Conservation (phyloP, 2,888 invertebrate genomes). For the Slavum lentiscoides region DNA sequence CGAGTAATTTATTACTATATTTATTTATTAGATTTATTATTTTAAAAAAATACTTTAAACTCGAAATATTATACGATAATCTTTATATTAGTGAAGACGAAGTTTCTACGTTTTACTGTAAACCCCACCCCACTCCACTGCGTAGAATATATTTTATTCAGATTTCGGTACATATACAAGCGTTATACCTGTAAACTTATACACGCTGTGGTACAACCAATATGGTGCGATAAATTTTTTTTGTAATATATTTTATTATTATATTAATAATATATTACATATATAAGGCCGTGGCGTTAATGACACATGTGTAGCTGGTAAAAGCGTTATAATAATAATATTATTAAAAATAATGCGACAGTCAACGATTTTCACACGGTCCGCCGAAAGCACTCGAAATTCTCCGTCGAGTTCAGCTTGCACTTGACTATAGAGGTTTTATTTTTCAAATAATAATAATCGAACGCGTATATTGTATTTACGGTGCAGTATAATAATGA, state of each 20-base stretch:
- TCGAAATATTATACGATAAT: no score
- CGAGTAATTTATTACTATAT: no score
- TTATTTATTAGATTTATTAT: no score
- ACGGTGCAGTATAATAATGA: not conserved
- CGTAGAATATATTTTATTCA: no score
- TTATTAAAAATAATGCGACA: not conserved
- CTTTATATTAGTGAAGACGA: no score
- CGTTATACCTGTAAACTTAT: not conserved
- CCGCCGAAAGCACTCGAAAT: slow-evolving; percentile 31
- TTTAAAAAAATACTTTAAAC: no score
- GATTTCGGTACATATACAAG: no score
- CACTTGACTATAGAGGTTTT: slow-evolving; percentile 23
- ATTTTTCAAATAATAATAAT: slow-evolving; percentile 32
- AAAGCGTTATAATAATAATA: not conserved
- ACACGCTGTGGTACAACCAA: no score
- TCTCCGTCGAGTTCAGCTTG: not conserved
- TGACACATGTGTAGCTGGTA: no score
- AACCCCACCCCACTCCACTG: no score
- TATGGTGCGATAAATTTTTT: not conserved
- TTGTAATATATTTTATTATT: no score
- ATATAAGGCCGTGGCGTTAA: not conserved
- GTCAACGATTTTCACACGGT: slow-evolving; percentile 42
- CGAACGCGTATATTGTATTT: not conserved
- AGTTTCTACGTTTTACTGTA: no score
- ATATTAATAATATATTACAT: not conserved